Evolutionary conservation across 2,113 vertebrate genomes (phyloP).

Genomic region (Heliornis fulica): DNA sequence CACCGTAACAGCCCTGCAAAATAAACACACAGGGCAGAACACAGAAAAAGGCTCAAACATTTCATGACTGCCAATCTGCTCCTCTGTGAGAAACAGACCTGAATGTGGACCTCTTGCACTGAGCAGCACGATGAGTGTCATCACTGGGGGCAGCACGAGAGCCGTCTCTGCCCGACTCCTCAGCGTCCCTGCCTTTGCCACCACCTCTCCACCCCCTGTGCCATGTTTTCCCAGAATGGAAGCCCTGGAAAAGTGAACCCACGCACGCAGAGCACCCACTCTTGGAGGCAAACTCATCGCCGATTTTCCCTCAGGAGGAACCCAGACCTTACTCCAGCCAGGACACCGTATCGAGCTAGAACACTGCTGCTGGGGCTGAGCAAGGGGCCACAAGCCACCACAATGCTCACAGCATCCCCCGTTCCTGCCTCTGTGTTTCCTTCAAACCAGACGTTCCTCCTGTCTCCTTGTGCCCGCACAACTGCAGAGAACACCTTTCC

Average conservation of each 20-base stretch:
- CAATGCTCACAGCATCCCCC: background rate
- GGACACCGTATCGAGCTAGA: background rate
- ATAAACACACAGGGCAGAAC: background rate
- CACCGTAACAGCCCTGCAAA: background rate
- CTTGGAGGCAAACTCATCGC: background rate
- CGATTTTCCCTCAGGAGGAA: background rate
- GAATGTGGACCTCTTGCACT: background rate
- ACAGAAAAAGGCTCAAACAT: background rate
- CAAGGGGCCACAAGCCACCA: background rate
- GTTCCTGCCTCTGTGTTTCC: background rate
- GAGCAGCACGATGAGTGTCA: fast-evolving
- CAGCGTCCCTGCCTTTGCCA: too few relatives aligned
- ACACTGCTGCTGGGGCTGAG: background rate
- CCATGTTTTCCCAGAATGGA: fast-evolving
- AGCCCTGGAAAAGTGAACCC: background rate
- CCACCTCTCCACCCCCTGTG: background rate
- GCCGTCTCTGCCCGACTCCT: background rate
- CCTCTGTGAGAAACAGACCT: background rate
- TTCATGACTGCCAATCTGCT: fast-evolving
- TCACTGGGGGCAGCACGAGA: fast-evolving
- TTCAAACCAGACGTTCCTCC: too few relatives aligned
- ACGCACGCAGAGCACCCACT: background rate
- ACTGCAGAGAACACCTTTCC: background rate
- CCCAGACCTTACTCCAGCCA: background rate
- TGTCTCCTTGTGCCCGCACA: fast-evolving